Evolutionary conservation across 2,797 vertebrate genomes (phyloP), one percentile per base, ranked within the genome.

Genomic region (Stomatorhinus walkeri): DNA sequence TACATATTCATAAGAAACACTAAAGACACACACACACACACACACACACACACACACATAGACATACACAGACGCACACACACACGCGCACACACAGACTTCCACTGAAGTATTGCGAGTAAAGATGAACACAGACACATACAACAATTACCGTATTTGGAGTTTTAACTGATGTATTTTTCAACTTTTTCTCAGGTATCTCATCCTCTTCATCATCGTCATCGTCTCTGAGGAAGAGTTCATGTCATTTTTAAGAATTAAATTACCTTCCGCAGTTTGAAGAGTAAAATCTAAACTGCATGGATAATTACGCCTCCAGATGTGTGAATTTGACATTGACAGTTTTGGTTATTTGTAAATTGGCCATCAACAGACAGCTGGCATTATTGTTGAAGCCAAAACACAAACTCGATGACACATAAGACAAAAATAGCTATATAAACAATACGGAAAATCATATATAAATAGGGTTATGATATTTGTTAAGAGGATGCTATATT

Each of bases 151-250:
- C 95, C 72, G 94, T 96, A 91, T 93, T 87, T 1, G 90, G 48
- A 3, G 90, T 68, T 91, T 95, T 95, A n/a, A 90, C 87, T 0
- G 91, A 61, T 28, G 7, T 2, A 91, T 81, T 95, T 94, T 91
- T 91, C 91, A 85, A 91, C 91, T 83, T 93, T 92, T 88, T 85
- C 61, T 52, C 61, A 54, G 56, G 24, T 54, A 89, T 92, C 8
- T 92, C 93, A 1, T 85, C 81, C 14, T 85, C 89, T 22, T 95
- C 91, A 59, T 95, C 94, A 59, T 95, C 94, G 6, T 93, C 94
- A 5, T 95, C 94, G 2, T 95, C 95, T 24, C n/a, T 92, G 64
- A 49, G 36, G 68, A 89, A 54, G 79, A 51, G 52, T 28, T 40
- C 72, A 79, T 79, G 40, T 51, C 46, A 49, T 28, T 49, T 48